Percentiles rank a stretch among this genome's conserved stretches.
Evolutionary conservation across 2,797 vertebrate species (phyloP).

Genomic region (Danio albolineatus): DNA sequence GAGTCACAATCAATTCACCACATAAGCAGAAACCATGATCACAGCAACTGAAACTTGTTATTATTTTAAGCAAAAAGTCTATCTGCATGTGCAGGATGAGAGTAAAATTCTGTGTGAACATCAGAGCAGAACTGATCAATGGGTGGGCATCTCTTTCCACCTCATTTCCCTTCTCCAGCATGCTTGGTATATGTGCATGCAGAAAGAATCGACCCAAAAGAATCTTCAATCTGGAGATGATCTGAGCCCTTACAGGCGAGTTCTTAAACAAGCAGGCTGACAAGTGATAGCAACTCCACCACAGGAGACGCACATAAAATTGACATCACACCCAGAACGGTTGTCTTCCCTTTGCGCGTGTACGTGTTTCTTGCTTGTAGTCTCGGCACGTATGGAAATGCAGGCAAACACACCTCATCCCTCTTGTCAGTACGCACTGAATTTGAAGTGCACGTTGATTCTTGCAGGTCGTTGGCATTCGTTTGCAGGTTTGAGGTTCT

Average conservation of each 20-base stretch:
- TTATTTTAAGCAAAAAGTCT: not conserved
- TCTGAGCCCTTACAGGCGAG: constrained; percentile 2
- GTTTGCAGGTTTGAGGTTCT: constrained; percentile 18
- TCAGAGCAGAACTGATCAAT: constrained; percentile 10
- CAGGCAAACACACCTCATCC: constrained; percentile 36
- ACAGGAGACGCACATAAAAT: not conserved
- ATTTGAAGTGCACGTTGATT: constrained; percentile 3
- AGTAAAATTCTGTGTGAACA: too few relatives aligned
- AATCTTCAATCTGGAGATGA: constrained; percentile 32
- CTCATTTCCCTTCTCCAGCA: constrained; percentile 6
- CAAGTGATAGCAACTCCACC: not conserved
- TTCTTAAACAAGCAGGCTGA: constrained; percentile 7
- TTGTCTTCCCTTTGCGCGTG: not conserved
- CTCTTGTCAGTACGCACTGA: not conserved
- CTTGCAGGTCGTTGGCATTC: constrained; percentile 11
- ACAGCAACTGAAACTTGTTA: not conserved
- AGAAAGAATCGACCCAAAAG: not conserved
- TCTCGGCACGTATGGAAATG: constrained; percentile 24
- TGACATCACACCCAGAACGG: not conserved
- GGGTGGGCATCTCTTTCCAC: constrained; percentile 15
- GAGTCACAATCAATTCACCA: not conserved
- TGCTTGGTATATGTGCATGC: constrained; percentile 1
- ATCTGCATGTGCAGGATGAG: not conserved
- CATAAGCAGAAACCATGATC: not conserved
- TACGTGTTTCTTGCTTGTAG: not conserved